A percentile compares a stretch with the other conserved stretches of the same genome.
phyloP scores from a whole-genome alignment of 1,140 invertebrate species.

The Drosophila pseudoobscura region DNA sequence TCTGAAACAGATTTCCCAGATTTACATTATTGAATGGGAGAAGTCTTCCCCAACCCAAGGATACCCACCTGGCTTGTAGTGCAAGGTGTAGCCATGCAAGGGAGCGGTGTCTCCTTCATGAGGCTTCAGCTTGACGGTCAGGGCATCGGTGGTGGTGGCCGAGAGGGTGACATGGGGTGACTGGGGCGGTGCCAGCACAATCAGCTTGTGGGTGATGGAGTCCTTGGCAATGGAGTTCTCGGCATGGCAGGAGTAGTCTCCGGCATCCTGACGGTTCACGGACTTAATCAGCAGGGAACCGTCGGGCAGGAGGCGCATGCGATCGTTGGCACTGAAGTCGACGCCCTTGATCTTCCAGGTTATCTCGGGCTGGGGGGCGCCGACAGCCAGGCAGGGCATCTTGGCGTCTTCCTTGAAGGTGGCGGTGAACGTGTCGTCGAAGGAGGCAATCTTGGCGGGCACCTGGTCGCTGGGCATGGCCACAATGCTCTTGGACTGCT shows the following conservation, averaged over 20 bases:
- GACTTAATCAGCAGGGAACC: constrained; percentile 95
- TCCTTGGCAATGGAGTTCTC: constrained; percentile 96
- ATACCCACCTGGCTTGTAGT: constrained; percentile 89
- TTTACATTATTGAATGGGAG: too few relatives aligned
- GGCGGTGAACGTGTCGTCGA: constrained; percentile 94
- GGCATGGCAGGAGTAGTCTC: constrained; percentile 95
- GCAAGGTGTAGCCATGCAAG: constrained; percentile 94
- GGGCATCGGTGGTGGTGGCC: constrained; percentile 92
- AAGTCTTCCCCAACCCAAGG: neutral
- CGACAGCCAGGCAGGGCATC: constrained; percentile 94
- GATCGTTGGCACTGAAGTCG: constrained; percentile 85
- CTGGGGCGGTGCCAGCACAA: constrained; percentile 93
- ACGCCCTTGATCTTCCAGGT: constrained; percentile 90
- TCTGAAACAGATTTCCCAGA: constrained; percentile 83
- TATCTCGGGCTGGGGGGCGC: constrained; percentile 93
- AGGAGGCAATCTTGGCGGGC: constrained; percentile 95
- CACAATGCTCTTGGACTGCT: constrained; percentile 92
- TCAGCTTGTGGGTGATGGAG: constrained; percentile 94
- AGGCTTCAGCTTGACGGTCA: constrained; percentile 91
- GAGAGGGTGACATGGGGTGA: constrained; percentile 91
- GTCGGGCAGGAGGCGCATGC: constrained; percentile 92
- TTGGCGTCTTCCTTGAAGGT: constrained; percentile 96
- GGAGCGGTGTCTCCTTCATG: constrained; percentile 90
- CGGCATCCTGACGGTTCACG: constrained; percentile 94
- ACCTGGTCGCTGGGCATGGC: constrained; percentile 93